Percentiles rank a stretch among this genome's conserved stretches.
These are phyloP conservation scores for Hypocryptadius cinnamomeus DNA, from an alignment of 2,113 vertebrate species.

Conservation along the genomic window DNA sequence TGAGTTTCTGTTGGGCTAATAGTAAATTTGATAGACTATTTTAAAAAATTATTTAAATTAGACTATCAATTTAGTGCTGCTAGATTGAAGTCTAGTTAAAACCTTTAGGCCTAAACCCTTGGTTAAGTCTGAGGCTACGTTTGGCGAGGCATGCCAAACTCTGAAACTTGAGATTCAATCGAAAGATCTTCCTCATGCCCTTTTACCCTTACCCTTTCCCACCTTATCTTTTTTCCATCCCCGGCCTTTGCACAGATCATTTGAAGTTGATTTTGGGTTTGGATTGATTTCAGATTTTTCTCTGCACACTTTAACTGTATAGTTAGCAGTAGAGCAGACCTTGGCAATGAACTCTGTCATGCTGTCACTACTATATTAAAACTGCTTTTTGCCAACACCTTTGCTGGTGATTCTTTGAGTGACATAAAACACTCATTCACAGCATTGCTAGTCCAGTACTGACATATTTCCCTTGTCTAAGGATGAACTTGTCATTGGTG, in stretches of 20 bases:
- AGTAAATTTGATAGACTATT: neutral
- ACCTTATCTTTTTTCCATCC: neutral
- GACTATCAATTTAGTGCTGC: neutral
- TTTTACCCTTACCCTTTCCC: neutral
- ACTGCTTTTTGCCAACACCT: neutral
- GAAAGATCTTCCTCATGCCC: neutral
- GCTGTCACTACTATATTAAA: neutral
- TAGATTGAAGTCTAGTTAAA: neutral
- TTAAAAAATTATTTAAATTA: neutral
- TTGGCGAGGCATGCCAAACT: neutral
- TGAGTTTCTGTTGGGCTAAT: neutral
- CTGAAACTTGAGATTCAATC: neutral
- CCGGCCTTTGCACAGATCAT: fast-evolving
- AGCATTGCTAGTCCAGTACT: neutral
- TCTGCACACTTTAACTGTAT: neutral
- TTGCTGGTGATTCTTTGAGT: neutral
- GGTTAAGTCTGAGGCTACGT: neutral
- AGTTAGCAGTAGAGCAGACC: neutral
- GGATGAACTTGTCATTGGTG: neutral
- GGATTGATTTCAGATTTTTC: neutral
- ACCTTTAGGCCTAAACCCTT: neutral
- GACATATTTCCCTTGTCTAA: neutral
- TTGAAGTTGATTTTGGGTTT: neutral
- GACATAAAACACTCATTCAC: neutral
- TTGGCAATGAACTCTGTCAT: neutral